Base-by-base conservation (phyloP, 2,113 vertebrate species). In the Oryzias melastigma region DNA sequence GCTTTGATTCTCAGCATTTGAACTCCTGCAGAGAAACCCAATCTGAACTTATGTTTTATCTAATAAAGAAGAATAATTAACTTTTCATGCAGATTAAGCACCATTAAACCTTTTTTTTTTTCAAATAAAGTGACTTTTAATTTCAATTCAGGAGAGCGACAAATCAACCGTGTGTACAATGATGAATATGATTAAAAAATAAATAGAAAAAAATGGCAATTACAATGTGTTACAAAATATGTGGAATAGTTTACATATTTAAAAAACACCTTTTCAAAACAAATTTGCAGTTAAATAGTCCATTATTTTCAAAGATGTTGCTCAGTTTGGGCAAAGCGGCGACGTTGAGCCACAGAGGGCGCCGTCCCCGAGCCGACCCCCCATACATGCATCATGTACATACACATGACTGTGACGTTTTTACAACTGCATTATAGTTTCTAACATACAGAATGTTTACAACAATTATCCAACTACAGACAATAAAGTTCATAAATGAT, bases 141-240 rank as follows among this genome's bases (percentile, higher is more conserved):
- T 85, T 83, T 27, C 52, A 54, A 76, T 79, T 79, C 57, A 84
- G 63, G 67, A 70, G 59, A 55, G 64, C 52, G 65, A 85, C 71
- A 75, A 75, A 67, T 49, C 59, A 84, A 83, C 62, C 55, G 77
- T 66, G 44, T 73, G 62, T 81, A 85, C 78, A 71, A 78, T 68
- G 81, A 77, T 52, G 66, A 77, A 69, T 72, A 81, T 79, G 72
- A 85, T 88, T 85, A 89, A 70, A 91, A 90, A 86, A 87, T 86
- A 87, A 88, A 89, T 81, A 89, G 70, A 90, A 85, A 88, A 85
- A 80, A 75, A 83, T 89, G 85, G 76, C 78, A 88, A 87, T 89
- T 87, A 85, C 84, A 85, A 80, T 84, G 88, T 71, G 74, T 89
- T 91, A 91, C 72, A 91, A 91, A 92, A 91, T 87, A 88, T 85